Base-by-base conservation (phyloP, 2,113 vertebrate species). In the Cnemophilus loriae region DNA sequence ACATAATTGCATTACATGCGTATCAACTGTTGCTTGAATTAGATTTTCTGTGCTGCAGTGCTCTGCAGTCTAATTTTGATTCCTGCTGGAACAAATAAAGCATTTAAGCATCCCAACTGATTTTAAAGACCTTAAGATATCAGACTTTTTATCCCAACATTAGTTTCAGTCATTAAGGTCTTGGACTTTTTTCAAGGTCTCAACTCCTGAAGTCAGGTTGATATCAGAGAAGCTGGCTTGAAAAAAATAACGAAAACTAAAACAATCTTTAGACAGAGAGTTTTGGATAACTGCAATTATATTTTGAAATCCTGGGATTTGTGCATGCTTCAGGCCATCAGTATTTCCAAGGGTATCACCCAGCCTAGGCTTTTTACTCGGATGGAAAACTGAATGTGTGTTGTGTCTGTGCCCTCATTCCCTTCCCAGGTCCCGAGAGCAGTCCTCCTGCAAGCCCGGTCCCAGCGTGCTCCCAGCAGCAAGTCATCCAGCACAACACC, bases 401-500 rank as follows among this genome's bases (percentile, higher is more conserved):
- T 96, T 89, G 92, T 93, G 89, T 97, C 95, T 97, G 96, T 95
- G 64, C 89, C 64, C 80, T 89, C 80, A 56, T 60, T 49, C 70
- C 64, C 30, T 92, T 37, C 96, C 96, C 97, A 99, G 99, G 99
- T 99, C 99, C 99, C 2, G 99, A 99, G 96, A 99, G 99, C 95
- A 99, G 99, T 89, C 99, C 99, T 75, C 99, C 99, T 4, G 98
- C 98, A 24, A 99, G 99, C 95, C 99, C 99, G 0, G 97, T 98
- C 78, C 98, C 99, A 60, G 98, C 98, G 49, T 99, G 99, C 96
- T 99, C 99, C 71, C 99, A 99, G 98, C 99, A 99, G 97, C 99
- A 99, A 96, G 99, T 99, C 98, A 99, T 99, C 97, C 99, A 99
- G 98, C 99, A 99, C 98, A 99, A 99, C 98, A 99, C 99, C 98